Conservation (phyloP, 2,113 vertebrate species). For the Globicephala melas region DNA sequence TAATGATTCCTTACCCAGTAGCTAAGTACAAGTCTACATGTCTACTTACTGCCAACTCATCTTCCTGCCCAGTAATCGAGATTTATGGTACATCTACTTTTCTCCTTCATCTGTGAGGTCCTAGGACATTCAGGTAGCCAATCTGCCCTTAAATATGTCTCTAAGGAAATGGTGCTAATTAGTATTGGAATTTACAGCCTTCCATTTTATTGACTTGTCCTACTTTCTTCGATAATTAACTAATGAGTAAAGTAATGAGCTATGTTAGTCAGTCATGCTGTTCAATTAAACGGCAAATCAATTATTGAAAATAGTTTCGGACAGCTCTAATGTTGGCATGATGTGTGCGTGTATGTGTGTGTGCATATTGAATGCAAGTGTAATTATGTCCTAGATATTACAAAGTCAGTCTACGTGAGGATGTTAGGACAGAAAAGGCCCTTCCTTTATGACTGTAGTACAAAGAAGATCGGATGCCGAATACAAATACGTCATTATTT, state of each 20-base stretch:
- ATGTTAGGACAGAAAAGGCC: neutral
- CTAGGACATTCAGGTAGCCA: constrained; percentile 97
- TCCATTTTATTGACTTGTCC: constrained; percentile 99
- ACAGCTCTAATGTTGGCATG: constrained; percentile 82
- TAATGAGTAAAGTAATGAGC: constrained; percentile 99
- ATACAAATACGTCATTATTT: neutral
- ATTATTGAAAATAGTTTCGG: constrained; percentile 99
- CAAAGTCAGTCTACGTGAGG: constrained; percentile 19
- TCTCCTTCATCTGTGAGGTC: constrained; percentile 88
- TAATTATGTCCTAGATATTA: constrained; percentile 66
- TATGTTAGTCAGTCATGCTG: constrained; percentile 99
- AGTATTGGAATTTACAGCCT: constrained; percentile 99
- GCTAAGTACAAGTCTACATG: constrained; percentile 47
- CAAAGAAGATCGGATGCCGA: neutral
- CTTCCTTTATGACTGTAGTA: constrained; percentile 24
- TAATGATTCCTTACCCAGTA: constrained; percentile 44
- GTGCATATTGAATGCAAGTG: constrained; percentile 67
- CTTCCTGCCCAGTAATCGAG: constrained; percentile 67
- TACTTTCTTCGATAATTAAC: constrained; percentile 99
- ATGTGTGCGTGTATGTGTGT: constrained; percentile 54
- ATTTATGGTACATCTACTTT: constrained; percentile 83
- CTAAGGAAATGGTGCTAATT: constrained; percentile 99
- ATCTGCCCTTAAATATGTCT: constrained; percentile 99
- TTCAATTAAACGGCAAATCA: constrained; percentile 99
- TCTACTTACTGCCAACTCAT: constrained; percentile 57